phyloP scores from a whole-genome alignment of 2,888 invertebrate genomes.

The Drosophila pseudotakahashii region DNA sequence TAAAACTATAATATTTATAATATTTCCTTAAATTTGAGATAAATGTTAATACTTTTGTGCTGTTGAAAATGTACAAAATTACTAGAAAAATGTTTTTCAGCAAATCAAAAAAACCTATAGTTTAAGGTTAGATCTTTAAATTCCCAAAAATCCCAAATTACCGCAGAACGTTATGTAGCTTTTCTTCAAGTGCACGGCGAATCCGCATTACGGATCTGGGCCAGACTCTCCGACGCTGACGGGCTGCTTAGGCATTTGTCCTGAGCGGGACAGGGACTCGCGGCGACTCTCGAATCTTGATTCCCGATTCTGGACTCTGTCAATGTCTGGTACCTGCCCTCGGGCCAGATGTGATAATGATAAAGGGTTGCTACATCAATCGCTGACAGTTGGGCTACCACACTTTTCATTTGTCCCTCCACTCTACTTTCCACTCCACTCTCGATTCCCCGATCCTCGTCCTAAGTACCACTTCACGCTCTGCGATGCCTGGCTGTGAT shows the following conservation, averaged over 20 bases:
- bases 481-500: constrained; percentile 71
- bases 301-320: constrained; percentile 20
- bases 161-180: neutral
- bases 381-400: constrained; percentile 80
- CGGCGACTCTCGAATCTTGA: constrained; percentile 11
- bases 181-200: constrained; percentile 10
- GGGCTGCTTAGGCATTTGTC: constrained; percentile 80
- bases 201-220: constrained; percentile 33
- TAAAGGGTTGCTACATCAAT: constrained; percentile 80
- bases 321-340: constrained; percentile 70
- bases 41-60: too few species aligned
- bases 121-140: too few species aligned
- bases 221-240: constrained; percentile 78
- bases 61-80: too few species aligned
- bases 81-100: too few species aligned
- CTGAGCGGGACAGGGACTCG: constrained; percentile 62
- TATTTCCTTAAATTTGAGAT: too few species aligned
- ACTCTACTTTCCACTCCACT: constrained; percentile 3
- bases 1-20: too few species aligned
- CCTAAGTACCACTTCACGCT: constrained; percentile 79
- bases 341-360: constrained; percentile 78
- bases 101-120: too few species aligned
- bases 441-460: constrained; percentile 16
- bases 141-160: too few species aligned
- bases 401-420: constrained; percentile 71